Evolutionary conservation across 2,888 invertebrate genomes (phyloP), one percentile per base, ranked within the genome.

Genomic region (Patella pellucida): DNA sequence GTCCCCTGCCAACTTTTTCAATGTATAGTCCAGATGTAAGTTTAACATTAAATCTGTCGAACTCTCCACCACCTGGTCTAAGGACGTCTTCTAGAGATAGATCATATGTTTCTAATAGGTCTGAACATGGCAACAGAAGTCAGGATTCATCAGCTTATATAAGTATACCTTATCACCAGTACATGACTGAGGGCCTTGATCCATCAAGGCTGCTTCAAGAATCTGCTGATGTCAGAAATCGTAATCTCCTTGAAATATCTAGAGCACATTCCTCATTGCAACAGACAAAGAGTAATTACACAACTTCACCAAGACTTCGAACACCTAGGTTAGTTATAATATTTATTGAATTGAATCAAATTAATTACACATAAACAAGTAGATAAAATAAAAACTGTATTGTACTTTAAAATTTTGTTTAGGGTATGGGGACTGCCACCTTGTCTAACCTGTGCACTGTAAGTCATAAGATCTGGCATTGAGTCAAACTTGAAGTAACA

Each of bases 191-290:
- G 15, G 74, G 71, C 14, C 68, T 79, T 52, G 84, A 85, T 71
- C 81, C 85, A 16, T 82, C 83, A 41, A 79, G 79, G 69, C 79
- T 87, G 41, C 72, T 85, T 14, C 74, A 80, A 56, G 87, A 86
- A 77, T 84, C 85, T 56, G 80, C 82, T 69, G 82, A 82, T 31
- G 76, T 83, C 14, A 79, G 84, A 71, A 76, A 80, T 71, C 82
- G 76, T 74, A 84, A 81, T 79, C 84, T 74, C 72, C 76, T 72
- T 75, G 84, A 83, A 80, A 86, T 81, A 72, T 76, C 69, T 62
- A 80, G 80, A 73, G 87, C 84, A 15, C 77, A 81, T 31, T 72
- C 79, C 19, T 80, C 78, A 15, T 78, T 84, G 19, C 70, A 69
- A 14, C 73, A 76, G 52, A 23, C 62, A 19, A 62, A 23, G 23